A percentile compares a stretch with the other conserved stretches of the same genome.
These are phyloP conservation scores for Pharmacophagus antenor DNA, from an alignment of 2,888 invertebrate genomes.

Conservation along the genomic window DNA sequence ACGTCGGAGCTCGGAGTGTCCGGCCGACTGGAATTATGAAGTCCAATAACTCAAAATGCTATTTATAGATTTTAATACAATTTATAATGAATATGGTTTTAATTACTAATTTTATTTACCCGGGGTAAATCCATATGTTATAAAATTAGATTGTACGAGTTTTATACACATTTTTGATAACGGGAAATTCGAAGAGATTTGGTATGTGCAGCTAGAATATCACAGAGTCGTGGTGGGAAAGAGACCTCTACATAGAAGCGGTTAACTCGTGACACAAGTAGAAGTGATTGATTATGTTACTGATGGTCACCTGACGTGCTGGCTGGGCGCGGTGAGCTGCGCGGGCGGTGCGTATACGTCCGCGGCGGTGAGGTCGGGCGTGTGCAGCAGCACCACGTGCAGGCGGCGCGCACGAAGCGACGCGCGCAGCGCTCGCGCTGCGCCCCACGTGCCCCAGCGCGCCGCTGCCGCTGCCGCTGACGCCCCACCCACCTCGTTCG, in stretches of 20 bases:
- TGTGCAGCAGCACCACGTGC: conserved; percentile 87
- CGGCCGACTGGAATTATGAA: conserved; percentile 58
- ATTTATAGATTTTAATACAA: neutral
- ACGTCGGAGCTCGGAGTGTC: conserved; percentile 73
- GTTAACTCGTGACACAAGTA: too few relatives aligned
- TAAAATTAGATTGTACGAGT: too few relatives aligned
- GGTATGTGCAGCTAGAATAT: too few relatives aligned
- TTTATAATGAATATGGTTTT: too few relatives aligned
- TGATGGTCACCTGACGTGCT: conserved; percentile 60
- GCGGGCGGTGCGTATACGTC: conserved; percentile 84
- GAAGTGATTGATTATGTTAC: too few relatives aligned
- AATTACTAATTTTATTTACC: too few relatives aligned
- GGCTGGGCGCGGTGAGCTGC: conserved; percentile 63
- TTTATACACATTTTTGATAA: too few relatives aligned
- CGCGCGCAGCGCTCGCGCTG: conserved; percentile 85
- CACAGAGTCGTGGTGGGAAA: too few relatives aligned
- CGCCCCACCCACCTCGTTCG: conserved; percentile 56
- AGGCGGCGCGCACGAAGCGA: conserved; percentile 86
- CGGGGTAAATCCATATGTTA: too few relatives aligned
- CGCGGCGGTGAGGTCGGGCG: conserved; percentile 84
- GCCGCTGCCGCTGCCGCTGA: conserved; percentile 78
- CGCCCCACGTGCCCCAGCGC: conserved; percentile 90
- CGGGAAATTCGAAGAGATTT: too few relatives aligned
- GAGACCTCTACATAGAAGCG: too few relatives aligned
- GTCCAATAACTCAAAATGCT: too few relatives aligned